These are phyloP conservation scores for Ceyx melanurus DNA, from an alignment of 2,113 vertebrate genomes.

Conservation along the genomic window DNA sequence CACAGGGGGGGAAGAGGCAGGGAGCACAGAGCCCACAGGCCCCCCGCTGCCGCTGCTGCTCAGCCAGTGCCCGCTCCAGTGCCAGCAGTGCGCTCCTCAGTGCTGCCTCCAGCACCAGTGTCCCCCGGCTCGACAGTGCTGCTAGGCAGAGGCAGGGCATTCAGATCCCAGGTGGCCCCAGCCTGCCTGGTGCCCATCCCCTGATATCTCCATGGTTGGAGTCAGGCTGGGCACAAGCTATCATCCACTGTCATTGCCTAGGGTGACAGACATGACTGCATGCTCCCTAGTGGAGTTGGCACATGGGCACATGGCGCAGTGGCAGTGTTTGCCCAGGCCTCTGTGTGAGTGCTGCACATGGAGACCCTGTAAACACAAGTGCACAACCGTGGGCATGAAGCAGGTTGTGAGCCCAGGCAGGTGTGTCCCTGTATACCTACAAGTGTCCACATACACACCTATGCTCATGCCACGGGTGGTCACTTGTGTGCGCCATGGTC, in stretches of 20 bases:
- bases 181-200: rapidly evolving
- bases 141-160: background rate
- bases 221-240: background rate
- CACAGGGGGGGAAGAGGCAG: slow-evolving; percentile 85
- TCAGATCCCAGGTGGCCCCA: background rate
- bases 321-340: background rate
- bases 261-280: background rate
- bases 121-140: slow-evolving; percentile 86
- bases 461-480: background rate
- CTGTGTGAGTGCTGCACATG: background rate
- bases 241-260: background rate
- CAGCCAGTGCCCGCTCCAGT: slow-evolving; percentile 74
- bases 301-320: background rate
- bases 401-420: background rate
- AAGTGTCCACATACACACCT: background rate
- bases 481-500: background rate
- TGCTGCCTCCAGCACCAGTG: slow-evolving; percentile 84
- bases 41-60: slow-evolving; percentile 70
- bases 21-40: slow-evolving; percentile 79
- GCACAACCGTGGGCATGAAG: background rate
- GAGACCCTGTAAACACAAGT: background rate
- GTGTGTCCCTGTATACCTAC: rapidly evolving
- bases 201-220: rapidly evolving
- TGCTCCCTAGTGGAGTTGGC: background rate
- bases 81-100: slow-evolving; percentile 81